phyloP scores from a whole-genome alignment of 2,888 invertebrate species.

The Euplexia lucipara region DNA sequence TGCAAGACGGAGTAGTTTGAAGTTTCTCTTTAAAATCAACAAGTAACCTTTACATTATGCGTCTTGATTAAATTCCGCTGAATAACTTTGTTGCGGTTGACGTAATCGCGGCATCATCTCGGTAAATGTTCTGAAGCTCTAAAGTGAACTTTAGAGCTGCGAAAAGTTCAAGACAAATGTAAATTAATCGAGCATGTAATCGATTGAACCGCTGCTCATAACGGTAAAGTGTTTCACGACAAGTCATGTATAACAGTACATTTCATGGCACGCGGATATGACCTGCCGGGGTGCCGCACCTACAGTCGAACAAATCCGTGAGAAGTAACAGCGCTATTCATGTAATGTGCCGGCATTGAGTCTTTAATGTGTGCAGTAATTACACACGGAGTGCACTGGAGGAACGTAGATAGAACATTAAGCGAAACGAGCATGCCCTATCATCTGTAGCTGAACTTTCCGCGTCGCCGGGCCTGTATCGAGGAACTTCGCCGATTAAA shows the following conservation, averaged over 20 bases:
- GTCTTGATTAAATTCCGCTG: conserved; percentile 14
- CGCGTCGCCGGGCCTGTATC: conserved; percentile 80
- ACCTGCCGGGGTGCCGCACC: conserved; percentile 19
- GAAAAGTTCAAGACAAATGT: background rate
- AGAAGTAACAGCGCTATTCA: conserved; percentile 43
- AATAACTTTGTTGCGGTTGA: conserved; percentile 1
- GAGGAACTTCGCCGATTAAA: conserved; percentile 84
- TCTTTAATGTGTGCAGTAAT: conserved; percentile 72
- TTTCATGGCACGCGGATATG: conserved; percentile 41
- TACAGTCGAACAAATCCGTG: conserved; percentile 49
- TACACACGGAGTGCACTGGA: conserved; percentile 73
- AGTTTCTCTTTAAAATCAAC: background rate
- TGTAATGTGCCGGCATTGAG: conserved; percentile 63
- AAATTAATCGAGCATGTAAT: background rate
- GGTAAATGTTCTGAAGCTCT: background rate
- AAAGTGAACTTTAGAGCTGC: background rate
- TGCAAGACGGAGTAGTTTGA: conserved; percentile 12
- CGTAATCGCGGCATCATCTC: conserved; percentile 11
- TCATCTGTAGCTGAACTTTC: conserved; percentile 80
- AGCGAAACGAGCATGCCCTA: conserved; percentile 80
- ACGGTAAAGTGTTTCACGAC: background rate
- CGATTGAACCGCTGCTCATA: conserved; percentile 5
- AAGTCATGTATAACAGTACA: conserved; percentile 23
- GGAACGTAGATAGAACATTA: conserved; percentile 75
- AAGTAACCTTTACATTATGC: background rate